Evolutionary conservation across 2,113 vertebrate species (phyloP).

Genomic region (Lophotis ruficrista): DNA sequence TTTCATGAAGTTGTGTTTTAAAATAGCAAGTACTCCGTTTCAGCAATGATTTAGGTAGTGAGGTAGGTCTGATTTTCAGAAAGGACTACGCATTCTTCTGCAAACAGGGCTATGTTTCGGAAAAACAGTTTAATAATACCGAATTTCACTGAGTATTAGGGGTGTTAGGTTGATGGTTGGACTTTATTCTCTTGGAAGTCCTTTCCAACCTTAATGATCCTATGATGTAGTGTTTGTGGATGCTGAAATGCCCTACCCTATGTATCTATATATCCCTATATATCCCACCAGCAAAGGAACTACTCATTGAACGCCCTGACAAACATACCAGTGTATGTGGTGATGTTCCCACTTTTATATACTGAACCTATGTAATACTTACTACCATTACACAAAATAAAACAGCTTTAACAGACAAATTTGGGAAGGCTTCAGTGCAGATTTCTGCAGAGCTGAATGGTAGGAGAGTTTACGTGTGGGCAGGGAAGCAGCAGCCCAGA

Average conservation of each 20-base stretch:
- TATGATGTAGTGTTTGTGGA: too few relatives aligned
- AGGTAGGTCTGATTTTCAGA: not conserved
- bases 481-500: not conserved
- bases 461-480: not conserved
- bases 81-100: not conserved
- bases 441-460: not conserved
- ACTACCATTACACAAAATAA: not conserved
- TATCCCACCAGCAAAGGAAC: not conserved
- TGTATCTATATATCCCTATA: not conserved
- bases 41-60: not conserved
- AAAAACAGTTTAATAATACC: not conserved
- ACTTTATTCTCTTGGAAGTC: too few relatives aligned
- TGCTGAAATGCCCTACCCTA: not conserved
- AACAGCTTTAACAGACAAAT: not conserved
- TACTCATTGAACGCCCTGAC: not conserved
- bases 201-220: too few relatives aligned
- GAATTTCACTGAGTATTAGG: not conserved
- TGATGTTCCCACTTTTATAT: not conserved
- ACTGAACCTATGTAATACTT: fast-evolving
- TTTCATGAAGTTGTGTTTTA: not conserved
- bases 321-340: fast-evolving
- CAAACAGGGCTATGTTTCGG: fast-evolving
- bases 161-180: too few relatives aligned
- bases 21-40: not conserved
- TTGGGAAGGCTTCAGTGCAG: not conserved